Evolutionary conservation across 2,888 invertebrate species (phyloP).

Genomic region (Serrognathus titanus): DNA sequence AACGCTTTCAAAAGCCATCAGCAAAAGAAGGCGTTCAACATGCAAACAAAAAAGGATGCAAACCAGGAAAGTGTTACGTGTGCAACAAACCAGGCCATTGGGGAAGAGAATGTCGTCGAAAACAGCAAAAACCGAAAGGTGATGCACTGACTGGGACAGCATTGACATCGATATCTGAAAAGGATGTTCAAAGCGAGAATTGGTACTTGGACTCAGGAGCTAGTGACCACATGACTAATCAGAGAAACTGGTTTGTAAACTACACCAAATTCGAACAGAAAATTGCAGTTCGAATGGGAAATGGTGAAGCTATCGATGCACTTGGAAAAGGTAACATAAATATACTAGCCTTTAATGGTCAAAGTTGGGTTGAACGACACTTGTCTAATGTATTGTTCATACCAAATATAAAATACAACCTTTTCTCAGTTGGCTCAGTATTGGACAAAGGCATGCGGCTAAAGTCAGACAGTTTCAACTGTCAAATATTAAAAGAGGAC

Average conservation of each 20-base stretch:
- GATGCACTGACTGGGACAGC: not conserved
- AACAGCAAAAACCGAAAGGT: not conserved
- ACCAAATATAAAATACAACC: constrained; percentile 6
- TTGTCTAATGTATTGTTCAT: constrained; percentile 3
- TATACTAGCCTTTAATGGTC: not conserved
- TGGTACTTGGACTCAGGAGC: not conserved
- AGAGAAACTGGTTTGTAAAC: not conserved
- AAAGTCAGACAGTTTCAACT: not conserved
- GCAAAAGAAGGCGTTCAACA: not conserved
- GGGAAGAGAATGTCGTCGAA: no score
- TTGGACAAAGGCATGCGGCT: not conserved
- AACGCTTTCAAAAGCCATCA: not conserved
- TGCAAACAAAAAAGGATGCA: not conserved
- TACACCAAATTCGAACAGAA: not conserved
- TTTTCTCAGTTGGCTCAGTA: not conserved
- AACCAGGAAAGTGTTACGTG: not conserved
- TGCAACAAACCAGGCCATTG: no score
- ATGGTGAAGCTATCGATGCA: not conserved
- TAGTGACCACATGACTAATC: not conserved
- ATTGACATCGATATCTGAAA: not conserved
- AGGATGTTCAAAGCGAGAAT: not conserved
- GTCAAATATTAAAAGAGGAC: not conserved
- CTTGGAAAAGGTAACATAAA: not conserved
- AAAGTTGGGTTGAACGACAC: not conserved
- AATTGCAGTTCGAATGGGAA: not conserved